phyloP scores from a whole-genome alignment of 2,113 vertebrate species.

The Xyliphius kryptos region DNA sequence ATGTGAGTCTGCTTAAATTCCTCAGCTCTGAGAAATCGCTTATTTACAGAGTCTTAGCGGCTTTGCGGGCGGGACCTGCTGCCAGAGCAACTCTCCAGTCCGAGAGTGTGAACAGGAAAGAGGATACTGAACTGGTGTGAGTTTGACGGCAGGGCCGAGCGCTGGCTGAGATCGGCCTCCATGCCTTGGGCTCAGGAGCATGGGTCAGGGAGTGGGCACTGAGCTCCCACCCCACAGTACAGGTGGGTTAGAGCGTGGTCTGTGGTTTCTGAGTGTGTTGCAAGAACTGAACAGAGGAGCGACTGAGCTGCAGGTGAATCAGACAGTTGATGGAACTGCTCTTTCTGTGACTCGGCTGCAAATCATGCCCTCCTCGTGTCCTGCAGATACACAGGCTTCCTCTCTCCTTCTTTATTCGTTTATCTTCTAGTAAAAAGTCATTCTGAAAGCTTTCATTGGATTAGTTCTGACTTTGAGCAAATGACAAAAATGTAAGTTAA shows the following conservation, averaged over 20 bases:
- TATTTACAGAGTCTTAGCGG: background rate
- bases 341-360: too few species aligned
- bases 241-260: constrained; percentile 22
- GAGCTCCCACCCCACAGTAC: background rate
- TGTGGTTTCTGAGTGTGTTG: background rate
- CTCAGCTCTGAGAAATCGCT: background rate
- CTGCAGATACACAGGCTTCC: too few species aligned
- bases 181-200: constrained; percentile 21
- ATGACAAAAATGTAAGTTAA: too few species aligned
- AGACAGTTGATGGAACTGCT: too few species aligned
- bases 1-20: background rate
- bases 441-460: too few species aligned
- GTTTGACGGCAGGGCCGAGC: background rate
- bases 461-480: too few species aligned
- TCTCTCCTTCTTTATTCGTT: too few species aligned
- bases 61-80: background rate
- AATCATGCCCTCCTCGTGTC: too few species aligned
- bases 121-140: constrained; percentile 43
- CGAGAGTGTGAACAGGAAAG: constrained; percentile 58
- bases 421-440: too few species aligned
- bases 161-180: background rate
- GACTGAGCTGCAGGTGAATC: too few species aligned
- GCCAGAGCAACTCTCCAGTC: constrained; percentile 45
- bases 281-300: too few species aligned
- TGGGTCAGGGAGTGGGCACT: constrained; percentile 25